Base-by-base conservation (phyloP, 2,113 vertebrate species). In the Rhagologus leucostigma region DNA sequence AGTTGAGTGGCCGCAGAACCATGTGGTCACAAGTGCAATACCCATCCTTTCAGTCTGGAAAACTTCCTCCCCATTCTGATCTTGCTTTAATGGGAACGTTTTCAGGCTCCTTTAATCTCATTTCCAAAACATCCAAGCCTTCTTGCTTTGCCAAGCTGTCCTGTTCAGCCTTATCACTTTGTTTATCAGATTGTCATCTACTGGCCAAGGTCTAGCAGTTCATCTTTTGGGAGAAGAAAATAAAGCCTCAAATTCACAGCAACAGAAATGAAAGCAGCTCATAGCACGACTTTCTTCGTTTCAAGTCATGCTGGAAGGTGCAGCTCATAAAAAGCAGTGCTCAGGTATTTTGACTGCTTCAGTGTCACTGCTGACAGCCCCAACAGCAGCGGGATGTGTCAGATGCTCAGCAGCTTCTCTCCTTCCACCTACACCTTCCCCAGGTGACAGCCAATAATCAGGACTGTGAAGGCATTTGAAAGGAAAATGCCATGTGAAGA, bases 371-470 rank as follows among this genome's bases (percentile, higher is more conserved):
- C 64, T 93, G 96, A 91, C 93, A 96, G 93, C 70, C 85, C 68
- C 74, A 94, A 89, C 79, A 92, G 94, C 59, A 41, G 64, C 6
- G 0, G 17, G 3, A 27, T 77, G 90, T 76, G 88, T 79, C 80
- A 89, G 92, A 74, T 76, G 90, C 82, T 87, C 70, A 1, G 87
- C 67, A 80, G 87, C 62, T 77, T 65, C 83, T 89, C 73, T 87
- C 83, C 86, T 93, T 93, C 83, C 88, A 90, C 86, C 91, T 83
- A 92, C 96, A 89, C 83, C 88, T 94, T 74, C 84, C 67, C 63
- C 30, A 5, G 49, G 22, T 89, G 90, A 87, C 95, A 95, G 69
- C 65, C 73, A 83, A 65, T 87, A 90, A 94, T 81, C 83, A 96
- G 81, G 90, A 78, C 41, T n/a, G 74, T 52, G 83, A 85, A 94